Conservation (phyloP, 2,113 vertebrate species). For the Mustela lutreola region DNA sequence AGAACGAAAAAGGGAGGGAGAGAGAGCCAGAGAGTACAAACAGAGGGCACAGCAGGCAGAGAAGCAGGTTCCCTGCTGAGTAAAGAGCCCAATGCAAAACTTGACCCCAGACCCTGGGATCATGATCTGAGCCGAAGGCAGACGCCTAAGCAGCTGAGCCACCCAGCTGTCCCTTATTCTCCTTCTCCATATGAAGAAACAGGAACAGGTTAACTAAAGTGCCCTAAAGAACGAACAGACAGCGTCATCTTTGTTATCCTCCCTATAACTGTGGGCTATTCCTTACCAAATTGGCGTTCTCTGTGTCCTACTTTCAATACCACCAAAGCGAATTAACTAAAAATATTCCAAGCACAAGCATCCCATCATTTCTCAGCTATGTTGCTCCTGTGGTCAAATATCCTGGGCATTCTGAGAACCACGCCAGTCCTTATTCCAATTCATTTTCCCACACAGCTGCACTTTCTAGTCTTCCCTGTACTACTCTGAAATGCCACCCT, state of each 20-base stretch:
- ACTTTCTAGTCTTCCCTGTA: not conserved
- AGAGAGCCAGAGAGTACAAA: too few relatives aligned
- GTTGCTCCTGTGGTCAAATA: not conserved
- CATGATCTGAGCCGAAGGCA: too few relatives aligned
- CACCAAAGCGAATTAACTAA: constrained; percentile 58
- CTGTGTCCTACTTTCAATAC: not conserved
- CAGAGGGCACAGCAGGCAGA: too few relatives aligned
- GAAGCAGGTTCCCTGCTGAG: too few relatives aligned
- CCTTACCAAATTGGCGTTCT: not conserved
- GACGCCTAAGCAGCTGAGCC: too few relatives aligned
- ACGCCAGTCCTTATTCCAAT: not conserved
- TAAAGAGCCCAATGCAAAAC: too few relatives aligned
- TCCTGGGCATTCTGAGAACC: constrained; percentile 34
- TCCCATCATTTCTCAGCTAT: constrained; percentile 22
- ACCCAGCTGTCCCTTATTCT: not conserved
- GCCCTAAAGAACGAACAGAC: not conserved
- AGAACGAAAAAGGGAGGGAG: too few relatives aligned
- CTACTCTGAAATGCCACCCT: not conserved
- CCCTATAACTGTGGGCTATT: not conserved
- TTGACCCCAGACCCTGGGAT: too few relatives aligned
- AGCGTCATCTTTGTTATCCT: not conserved
- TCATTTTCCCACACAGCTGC: not conserved
- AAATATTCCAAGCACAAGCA: constrained; percentile 49
- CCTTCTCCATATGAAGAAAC: not conserved
- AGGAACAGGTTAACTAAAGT: not conserved